These are phyloP conservation scores for Acrocera orbiculus DNA, from an alignment of 2,888 invertebrate species.

Conservation along the genomic window DNA sequence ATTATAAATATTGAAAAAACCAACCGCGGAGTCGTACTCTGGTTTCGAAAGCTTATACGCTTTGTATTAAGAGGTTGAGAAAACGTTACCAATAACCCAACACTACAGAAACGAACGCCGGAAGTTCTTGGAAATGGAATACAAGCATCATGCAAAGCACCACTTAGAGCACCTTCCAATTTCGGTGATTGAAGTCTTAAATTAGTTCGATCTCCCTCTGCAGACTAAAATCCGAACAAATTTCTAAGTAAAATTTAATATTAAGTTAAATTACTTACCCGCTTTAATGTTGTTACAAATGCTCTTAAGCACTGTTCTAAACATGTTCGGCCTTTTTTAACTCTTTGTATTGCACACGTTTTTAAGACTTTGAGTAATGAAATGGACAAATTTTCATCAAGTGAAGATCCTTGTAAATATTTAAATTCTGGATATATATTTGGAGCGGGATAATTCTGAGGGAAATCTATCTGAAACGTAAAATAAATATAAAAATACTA, in stretches of 20 bases:
- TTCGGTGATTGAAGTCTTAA: constrained; percentile 28
- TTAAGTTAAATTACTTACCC: constrained; percentile 16
- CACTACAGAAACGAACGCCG: constrained; percentile 81
- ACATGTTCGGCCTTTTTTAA: constrained; percentile 71
- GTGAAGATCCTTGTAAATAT: constrained; percentile 44
- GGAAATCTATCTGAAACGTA: constrained; percentile 55
- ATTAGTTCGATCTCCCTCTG: constrained; percentile 24
- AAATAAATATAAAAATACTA: constrained; percentile 21
- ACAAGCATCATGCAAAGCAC: constrained; percentile 45
- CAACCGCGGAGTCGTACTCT: constrained; percentile 52
- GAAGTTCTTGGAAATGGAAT: constrained; percentile 90
- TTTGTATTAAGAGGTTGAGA: constrained; percentile 53
- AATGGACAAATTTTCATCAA: constrained; percentile 52
- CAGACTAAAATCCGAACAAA: constrained; percentile 12
- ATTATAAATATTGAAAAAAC: background rate
- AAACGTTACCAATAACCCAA: constrained; percentile 73
- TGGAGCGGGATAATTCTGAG: constrained; percentile 52
- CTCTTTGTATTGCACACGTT: constrained; percentile 62
- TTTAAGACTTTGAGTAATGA: constrained; percentile 65
- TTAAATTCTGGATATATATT: constrained; percentile 47
- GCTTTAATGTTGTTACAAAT: constrained; percentile 44
- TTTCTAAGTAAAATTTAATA: constrained; percentile 1
- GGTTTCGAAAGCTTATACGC: constrained; percentile 49
- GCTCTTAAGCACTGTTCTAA: constrained; percentile 70
- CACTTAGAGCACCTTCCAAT: constrained; percentile 27